Base-by-base conservation (phyloP, 2,888 invertebrate species). In the Melolontha melolontha region DNA sequence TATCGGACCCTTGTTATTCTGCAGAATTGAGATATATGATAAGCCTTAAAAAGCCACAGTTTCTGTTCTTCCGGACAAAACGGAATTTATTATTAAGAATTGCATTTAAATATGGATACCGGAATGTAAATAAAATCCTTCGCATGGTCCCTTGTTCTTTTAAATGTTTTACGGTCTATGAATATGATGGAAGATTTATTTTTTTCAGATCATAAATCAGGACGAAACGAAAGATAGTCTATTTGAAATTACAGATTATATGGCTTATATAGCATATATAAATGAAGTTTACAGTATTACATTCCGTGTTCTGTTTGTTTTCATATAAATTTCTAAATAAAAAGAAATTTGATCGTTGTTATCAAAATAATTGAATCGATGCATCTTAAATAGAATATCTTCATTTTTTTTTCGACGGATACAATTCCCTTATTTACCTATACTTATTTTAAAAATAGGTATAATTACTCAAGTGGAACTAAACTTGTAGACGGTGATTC, bases 11-110 rank as follows among this genome's bases (percentile, higher is more conserved):
- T 62, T 62, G 59, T 62, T 62, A 62, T 62, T 62, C 59, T 34
- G 59, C 11, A 62, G 34, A 62, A 62, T 62, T 62, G 59, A 62
- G 59, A 62, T 62, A 62, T 62, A 62, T 62, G 59, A 62, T 62
- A 62, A 62, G 59, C 59, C 49, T 62, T 47, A 62, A 62, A 62
- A 62, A 62, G 59, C 59, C 47, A 47, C 59, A 16, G 59, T 62
- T 54, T 49, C 59, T 62, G 59, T 62, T 62, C 59, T 49, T 62
- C 49, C 59, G 59, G 47, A 41, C 59, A 34, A 47, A 62, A 47
- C 47, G 59, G 59, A 62, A 62, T 62, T 62, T 62, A 62, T 62
- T 62, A 62, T 62, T 62, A 62, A 62, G 59, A 62, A 62, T 62
- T 47, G 47, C 39, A 62, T 62, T 62, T 62, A 62, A 62, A 62